A percentile compares a stretch with the other conserved stretches of the same genome.
These are phyloP conservation scores for Pipistrellus pipistrellus DNA, from an alignment of 2,797 vertebrate genomes.

Conservation along the genomic window DNA sequence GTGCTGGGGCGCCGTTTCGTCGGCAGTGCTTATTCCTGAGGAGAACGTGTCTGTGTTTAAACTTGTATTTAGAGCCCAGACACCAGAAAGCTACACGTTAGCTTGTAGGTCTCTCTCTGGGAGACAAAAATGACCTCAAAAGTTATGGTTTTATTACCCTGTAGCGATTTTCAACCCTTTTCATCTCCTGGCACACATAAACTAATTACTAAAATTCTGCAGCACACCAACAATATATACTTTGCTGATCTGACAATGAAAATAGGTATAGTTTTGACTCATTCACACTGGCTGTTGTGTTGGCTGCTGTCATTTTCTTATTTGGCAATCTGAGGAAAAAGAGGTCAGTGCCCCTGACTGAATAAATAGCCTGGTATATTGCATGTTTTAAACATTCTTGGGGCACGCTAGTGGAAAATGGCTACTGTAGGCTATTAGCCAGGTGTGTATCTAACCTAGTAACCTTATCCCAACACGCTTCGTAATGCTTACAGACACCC, in stretches of 20 bases:
- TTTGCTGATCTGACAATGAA: background rate
- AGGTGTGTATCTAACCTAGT: background rate
- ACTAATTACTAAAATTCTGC: background rate
- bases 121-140: constrained; percentile 18
- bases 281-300: background rate
- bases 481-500: background rate
- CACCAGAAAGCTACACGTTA: constrained; percentile 30
- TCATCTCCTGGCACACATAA: background rate
- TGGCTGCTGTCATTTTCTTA: background rate
- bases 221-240: background rate
- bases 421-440: background rate
- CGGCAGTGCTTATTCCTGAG: background rate
- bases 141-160: constrained; percentile 28
- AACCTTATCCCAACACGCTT: constrained; percentile 8
- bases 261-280: background rate
- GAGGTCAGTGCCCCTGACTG: background rate
- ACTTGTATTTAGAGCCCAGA: constrained; percentile 37
- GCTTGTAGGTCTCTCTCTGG: constrained; percentile 36
- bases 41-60: constrained; percentile 10
- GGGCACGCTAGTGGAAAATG: background rate
- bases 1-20: background rate
- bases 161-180: background rate
- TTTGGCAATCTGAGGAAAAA: background rate
- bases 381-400: background rate
- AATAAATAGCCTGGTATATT: background rate